A percentile compares a stretch with the other conserved stretches of the same genome.
Conservation (phyloP, 2,797 vertebrate species). For the Catharus ustulatus region DNA sequence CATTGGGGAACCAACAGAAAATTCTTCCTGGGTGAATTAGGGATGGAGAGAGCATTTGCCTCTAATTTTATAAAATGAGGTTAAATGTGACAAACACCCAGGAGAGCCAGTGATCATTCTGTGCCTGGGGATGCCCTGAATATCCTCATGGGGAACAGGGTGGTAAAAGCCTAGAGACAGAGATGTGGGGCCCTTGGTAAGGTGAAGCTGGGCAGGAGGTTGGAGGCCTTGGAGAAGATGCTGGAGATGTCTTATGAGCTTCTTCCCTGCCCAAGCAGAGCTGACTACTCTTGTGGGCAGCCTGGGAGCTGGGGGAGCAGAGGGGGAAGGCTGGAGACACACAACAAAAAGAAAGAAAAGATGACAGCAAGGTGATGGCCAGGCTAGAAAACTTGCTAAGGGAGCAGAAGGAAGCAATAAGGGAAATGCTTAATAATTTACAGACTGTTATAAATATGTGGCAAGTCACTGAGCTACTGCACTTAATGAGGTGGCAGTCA, state of each 20-base stretch:
- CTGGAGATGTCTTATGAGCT: background rate
- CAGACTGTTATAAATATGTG: background rate
- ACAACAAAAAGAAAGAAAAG: background rate
- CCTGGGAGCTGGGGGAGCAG: background rate
- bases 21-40: accelerated
- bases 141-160: accelerated
- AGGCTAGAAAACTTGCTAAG: background rate
- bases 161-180: background rate
- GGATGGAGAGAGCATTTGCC: background rate
- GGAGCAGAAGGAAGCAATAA: background rate
- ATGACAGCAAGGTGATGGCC: background rate
- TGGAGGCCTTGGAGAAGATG: background rate
- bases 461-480: background rate
- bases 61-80: background rate
- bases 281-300: background rate
- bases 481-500: background rate
- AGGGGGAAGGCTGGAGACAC: background rate
- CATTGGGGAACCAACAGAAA: accelerated
- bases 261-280: background rate
- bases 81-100: background rate
- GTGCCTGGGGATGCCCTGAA: background rate
- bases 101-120: background rate
- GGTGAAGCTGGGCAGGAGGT: background rate
- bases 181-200: background rate
- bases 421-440: background rate